Evolutionary conservation across 2,888 invertebrate species (phyloP), one percentile per base, ranked within the genome.

Genomic region (Nemapogon koenigi): DNA sequence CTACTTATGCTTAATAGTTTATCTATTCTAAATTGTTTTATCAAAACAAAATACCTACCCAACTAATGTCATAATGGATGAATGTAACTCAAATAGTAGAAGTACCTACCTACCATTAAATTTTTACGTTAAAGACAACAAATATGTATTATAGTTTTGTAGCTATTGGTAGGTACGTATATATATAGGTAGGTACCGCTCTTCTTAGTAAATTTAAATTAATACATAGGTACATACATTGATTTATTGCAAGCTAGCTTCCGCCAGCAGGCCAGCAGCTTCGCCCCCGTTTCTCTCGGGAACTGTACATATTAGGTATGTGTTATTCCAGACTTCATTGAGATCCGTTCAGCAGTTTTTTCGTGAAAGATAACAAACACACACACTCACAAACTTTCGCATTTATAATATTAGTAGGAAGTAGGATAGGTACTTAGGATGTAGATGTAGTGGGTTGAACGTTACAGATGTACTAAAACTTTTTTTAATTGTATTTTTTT

Each of bases 11-110:
- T 22, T 35, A 35, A 35, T 35, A 22, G 25, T 35, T 22, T 35
- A 33, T 33, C 33, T 33, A 11, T 33, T 33, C 33, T 17, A 33
- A 31, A n/a, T n/a, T n/a, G n/a, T n/a, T n/a, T n/a, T n/a, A n/a
- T n/a, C n/a, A n/a, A 28, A 11, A 14, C 7, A 30, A 4, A 30
- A 6, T 11, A 30, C 14, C 14, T 30, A 30, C 30, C 30, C 17
- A 32, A 32, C 32, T 17, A 32, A 32, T 32, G 16, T 32, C 11
- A n/a, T 32, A 28, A 28, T 28, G 28, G 28, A 28, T 8, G 6
- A 17, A 17, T 32, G 17, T n/a, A 32, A 32, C 32, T 32, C 17
- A 30, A 30, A 30, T 8, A 30, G 30, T 30, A 30, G 30, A 30
- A 30, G 14, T 30, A 10, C 30, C 30, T 17, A 32, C 16, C 32